Percentiles rank a stretch among this genome's conserved stretches.
phyloP scores from a whole-genome alignment of 2,113 vertebrate species.

The Anarhynchus alexandrinus region DNA sequence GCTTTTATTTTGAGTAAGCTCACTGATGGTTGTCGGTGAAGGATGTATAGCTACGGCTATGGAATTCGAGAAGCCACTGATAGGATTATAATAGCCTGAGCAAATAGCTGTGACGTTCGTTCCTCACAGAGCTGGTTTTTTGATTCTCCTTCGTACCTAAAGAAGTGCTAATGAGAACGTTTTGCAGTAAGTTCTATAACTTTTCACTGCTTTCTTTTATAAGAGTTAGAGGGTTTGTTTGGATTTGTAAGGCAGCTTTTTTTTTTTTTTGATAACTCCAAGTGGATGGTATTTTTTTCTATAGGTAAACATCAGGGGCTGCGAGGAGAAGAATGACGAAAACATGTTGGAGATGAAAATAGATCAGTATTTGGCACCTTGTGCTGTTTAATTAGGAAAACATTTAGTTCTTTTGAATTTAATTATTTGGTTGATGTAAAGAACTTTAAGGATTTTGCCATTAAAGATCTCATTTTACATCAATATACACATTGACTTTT shows the following conservation, averaged over 20 bases:
- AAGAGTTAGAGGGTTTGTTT: not conserved
- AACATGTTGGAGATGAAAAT: not conserved
- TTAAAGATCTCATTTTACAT: not conserved
- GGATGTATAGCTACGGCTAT: not conserved
- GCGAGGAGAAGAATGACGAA: not conserved
- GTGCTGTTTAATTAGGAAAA: not conserved
- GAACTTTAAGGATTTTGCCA: not conserved
- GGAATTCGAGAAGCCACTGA: not conserved
- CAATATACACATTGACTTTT: not conserved
- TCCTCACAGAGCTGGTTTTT: not conserved
- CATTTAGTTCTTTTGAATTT: not conserved
- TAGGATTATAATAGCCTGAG: not conserved
- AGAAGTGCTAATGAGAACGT: conserved; percentile 19
- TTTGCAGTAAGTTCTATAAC: not conserved
- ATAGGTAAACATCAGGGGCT: not conserved
- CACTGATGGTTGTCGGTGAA: not conserved
- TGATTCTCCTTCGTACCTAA: not conserved
- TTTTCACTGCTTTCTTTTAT: not conserved
- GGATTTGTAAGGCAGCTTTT: not conserved
- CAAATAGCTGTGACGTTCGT: not conserved
- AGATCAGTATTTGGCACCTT: not conserved
- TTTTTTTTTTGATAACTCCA: not conserved
- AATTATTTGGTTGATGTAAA: not conserved
- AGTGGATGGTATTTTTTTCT: not conserved
- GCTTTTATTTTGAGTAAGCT: conserved; percentile 9